Evolutionary conservation across 2,113 vertebrate genomes (phyloP).

Genomic region (Hirundichthys speculiger): DNA sequence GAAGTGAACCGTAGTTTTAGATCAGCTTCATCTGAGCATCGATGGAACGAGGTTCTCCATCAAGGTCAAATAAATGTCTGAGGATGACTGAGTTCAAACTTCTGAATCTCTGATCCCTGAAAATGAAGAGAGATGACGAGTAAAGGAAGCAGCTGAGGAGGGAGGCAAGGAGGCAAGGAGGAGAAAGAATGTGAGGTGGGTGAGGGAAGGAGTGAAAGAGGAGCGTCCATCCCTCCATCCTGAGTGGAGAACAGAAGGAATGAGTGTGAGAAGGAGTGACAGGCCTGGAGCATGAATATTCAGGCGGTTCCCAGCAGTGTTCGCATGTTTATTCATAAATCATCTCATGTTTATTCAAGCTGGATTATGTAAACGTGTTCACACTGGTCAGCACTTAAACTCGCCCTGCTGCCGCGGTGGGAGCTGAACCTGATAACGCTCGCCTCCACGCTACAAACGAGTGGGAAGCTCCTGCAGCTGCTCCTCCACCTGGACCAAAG

Average conservation of each 20-base stretch:
- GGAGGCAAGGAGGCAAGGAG: not conserved
- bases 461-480: not conserved
- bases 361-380: constrained; percentile 66
- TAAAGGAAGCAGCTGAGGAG: not conserved
- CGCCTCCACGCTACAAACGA: too few species aligned
- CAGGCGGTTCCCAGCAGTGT: constrained; percentile 50
- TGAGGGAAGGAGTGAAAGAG: constrained; percentile 3
- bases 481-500: not conserved
- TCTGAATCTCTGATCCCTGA: too few species aligned
- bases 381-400: not conserved
- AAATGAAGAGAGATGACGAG: too few species aligned
- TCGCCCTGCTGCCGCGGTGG: constrained; percentile 22
- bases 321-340: constrained; percentile 70
- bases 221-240: constrained; percentile 33
- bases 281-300: constrained; percentile 51
- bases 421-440: too few species aligned
- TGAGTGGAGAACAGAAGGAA: constrained; percentile 30
- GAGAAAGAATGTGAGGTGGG: not conserved
- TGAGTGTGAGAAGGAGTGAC: constrained; percentile 56
- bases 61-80: too few species aligned
- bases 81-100: too few species aligned
- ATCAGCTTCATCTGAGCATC: too few species aligned
- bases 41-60: too few species aligned
- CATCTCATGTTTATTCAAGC: constrained; percentile 73
- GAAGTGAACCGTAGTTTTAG: too few species aligned